These are phyloP conservation scores for Enteromius trimaculatus DNA, from an alignment of 2,797 vertebrate genomes.

Conservation along the genomic window DNA sequence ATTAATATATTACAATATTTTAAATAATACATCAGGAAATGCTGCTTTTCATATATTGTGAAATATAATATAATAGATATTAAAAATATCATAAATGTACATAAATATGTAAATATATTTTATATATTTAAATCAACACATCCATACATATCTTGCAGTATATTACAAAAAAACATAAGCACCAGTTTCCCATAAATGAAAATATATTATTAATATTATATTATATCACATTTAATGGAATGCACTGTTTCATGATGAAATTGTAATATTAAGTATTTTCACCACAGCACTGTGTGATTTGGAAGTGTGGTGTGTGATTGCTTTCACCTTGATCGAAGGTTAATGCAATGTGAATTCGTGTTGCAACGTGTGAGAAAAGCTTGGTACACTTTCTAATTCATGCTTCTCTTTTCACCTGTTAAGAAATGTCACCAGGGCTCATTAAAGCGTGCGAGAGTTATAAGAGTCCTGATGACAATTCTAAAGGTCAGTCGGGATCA, in stretches of 20 bases:
- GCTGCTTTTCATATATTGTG: background rate
- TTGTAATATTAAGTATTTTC: background rate
- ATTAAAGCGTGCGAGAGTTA: constrained; percentile 24
- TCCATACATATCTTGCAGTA: background rate
- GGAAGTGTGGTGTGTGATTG: constrained; percentile 56
- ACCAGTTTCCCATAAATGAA: background rate
- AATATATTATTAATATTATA: background rate
- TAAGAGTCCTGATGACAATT: background rate
- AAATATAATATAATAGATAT: background rate
- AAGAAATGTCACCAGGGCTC: constrained; percentile 27
- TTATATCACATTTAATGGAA: constrained; percentile 12
- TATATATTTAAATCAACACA: background rate
- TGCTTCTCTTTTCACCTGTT: constrained; percentile 47
- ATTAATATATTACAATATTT: background rate
- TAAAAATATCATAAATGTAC: too few species aligned
- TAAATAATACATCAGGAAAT: background rate
- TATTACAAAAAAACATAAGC: background rate
- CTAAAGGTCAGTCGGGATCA: constrained; percentile 52
- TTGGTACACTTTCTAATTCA: constrained; percentile 11
- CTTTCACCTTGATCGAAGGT: constrained; percentile 63
- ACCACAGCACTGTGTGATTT: background rate
- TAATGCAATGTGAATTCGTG: constrained; percentile 44
- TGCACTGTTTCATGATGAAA: constrained; percentile 1
- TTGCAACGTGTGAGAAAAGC: constrained; percentile 37
- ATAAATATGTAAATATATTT: too few species aligned